Base-by-base conservation (phyloP, 2,888 invertebrate species). In the Pterostichus madidus region DNA sequence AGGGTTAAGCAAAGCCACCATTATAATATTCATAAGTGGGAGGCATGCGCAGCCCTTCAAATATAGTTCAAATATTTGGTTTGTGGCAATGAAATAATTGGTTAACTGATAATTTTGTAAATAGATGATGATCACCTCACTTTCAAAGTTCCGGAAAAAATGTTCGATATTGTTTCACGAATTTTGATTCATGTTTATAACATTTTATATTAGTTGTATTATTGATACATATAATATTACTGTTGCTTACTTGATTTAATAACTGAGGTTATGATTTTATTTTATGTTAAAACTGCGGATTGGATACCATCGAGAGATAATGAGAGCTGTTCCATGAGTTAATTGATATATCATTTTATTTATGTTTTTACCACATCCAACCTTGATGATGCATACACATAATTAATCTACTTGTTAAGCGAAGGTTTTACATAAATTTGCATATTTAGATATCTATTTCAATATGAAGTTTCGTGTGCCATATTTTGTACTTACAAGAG, bases 341-440 rank as follows among this genome's bases (percentile, higher is more conserved):
- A 73, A 73, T 44, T 73, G 44, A 73, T 73, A 73, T 44, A 73
- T 73, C 73, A 73, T 35, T 39, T 35, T 31, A 59, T 39, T 35
- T 31, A 59, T 24, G 59, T 24, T 32, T 35, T n/a, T 61, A 61
- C n/a, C 35, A 35, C 10, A 35, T 61, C 7, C 61, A 24, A 61
- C 31, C 24, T 0, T 24, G 35, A 61, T 35, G 32, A 35, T 61
- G 61, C 6, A 15, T 61, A 61, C 11, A 24, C 35, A 24, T 61
- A 24, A 61, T 61, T 61, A 24, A 61, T 61, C 61, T 61, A 35
- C 32, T 35, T 32, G 32, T 59, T 59, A 35, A 61, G 61, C 17
- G 3, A 1, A 7, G 31, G n/a, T 61, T 61, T 61, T 32, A n/a
- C 61, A 61, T 61, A 61, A 17, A 61, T 61, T 61, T 61, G 31